A percentile compares a stretch with the other conserved stretches of the same genome.
Evolutionary conservation across 2,797 vertebrate genomes (phyloP).

Genomic region (Cyclopterus lumpus): DNA sequence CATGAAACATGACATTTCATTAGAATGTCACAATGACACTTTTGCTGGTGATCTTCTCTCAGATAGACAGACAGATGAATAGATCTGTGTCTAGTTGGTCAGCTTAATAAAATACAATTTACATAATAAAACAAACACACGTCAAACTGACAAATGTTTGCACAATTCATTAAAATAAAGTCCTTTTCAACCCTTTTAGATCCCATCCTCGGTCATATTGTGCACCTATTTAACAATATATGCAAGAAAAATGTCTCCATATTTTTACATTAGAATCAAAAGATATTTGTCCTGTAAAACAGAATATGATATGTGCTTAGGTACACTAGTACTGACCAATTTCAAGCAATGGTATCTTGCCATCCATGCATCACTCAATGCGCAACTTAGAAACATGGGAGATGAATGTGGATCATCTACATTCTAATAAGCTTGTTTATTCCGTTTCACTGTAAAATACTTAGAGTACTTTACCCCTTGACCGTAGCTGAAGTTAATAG

Average conservation of each 20-base stretch:
- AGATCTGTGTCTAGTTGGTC: background rate
- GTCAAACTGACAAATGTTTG: background rate
- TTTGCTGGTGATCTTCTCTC: background rate
- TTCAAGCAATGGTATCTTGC: background rate
- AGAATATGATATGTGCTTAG: background rate
- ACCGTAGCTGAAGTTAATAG: background rate
- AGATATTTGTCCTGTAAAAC: background rate
- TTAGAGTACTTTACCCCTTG: background rate
- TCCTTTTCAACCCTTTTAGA: background rate
- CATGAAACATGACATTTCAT: slow-evolving; percentile 26
- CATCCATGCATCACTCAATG: background rate
- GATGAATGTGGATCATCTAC: background rate
- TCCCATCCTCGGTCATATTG: background rate
- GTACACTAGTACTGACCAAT: background rate
- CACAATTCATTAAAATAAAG: background rate
- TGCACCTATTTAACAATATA: background rate
- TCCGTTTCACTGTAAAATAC: background rate
- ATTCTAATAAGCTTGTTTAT: too few species aligned
- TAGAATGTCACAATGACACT: slow-evolving; percentile 1
- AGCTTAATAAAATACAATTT: background rate
- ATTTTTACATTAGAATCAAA: background rate
- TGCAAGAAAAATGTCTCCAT: background rate
- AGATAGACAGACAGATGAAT: background rate
- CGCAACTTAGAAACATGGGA: background rate
- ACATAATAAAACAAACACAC: background rate